Base-by-base conservation (phyloP, 2,797 vertebrate genomes). In the Geotria australis region DNA sequence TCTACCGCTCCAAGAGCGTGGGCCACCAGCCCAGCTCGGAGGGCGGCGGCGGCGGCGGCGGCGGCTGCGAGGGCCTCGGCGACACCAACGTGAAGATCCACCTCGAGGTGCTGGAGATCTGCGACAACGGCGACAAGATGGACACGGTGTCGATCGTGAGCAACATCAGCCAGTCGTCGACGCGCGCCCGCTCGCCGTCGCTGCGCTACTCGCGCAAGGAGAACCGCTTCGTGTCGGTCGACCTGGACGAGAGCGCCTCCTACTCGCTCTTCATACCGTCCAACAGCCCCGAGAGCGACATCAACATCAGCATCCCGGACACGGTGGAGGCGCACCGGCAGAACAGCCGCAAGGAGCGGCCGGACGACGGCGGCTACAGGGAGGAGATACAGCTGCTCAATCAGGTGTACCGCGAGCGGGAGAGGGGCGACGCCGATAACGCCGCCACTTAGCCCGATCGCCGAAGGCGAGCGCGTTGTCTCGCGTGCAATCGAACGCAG, bases 111-210 rank as follows among this genome's bases (percentile, higher is more conserved):
- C 74, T 98, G 62, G 91, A 98, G 70, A 96, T 98, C 59, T 98
- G 91, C 12, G 82, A 85, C 66, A 81, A 84, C 0, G 80, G 93
- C 57, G 86, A 93, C 68, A 85, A 83, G 57, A 73, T 85, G 83
- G 91, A 98, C 69, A 91, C 84, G 0, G 88, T 98, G 63, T 98
- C 89, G 9, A 98, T 98, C 64, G 68, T 98, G 62, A 96, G 88
- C 59, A 96, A 82, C 67, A 96, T 98, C 74, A 98, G 91, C 65
- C 91, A 98, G 70, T 91, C 89, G 3, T 96, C 88, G 3, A 59
- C 79, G 0, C 83, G 86, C 55, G 74, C 83, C 13, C 77, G 89
- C 47, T 98, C 91, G 1, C 91, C 91, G 0, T 96, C 89, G 0
- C 69, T 98, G 58, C 88, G 91, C 11, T 96, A 82, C 64, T 98